Base-by-base conservation (phyloP, 2,113 vertebrate species). In the Perca flavescens region DNA sequence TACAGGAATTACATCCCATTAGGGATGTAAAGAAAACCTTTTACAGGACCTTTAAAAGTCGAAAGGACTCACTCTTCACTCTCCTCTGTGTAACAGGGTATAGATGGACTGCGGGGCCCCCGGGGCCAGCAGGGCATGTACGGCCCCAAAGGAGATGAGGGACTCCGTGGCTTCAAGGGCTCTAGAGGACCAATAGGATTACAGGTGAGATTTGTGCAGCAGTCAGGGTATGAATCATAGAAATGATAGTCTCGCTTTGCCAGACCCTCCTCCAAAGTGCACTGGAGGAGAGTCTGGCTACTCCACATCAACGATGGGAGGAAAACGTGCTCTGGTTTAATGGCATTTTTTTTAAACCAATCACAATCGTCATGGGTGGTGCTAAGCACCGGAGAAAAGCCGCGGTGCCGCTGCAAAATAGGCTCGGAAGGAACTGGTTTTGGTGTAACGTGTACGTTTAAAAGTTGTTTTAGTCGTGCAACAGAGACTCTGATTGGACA, bases 81-180 rank as follows among this genome's bases (percentile, higher is more conserved):
- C n/a, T 21, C 71, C 93, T 0, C 92, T 96, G 71, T 93, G 90
- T 52, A 84, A 86, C 77, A 96, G 95, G 96, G 96, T 34, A 28
- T 91, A n/a, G 95, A 96, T 15, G 96, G 96, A 13, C 77, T 89
- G 70, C 10, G 22, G 0, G 95, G 96, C 3, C 95, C 93, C 14
- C 86, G 94, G 36, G 95, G 95, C 19, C 96, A 95, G 82, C 95
- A 96, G 86, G 96, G 96, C 61, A 96, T 95, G 93, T 96, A 94
- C 3, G 95, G 96, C 0, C 94, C 93, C 1, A 96, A 96, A 89
- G 96, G 96, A 70, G 96, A 96, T 3, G 96, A 96, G 78, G 96
- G 96, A 34, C 83, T 79, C n/a, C 87, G 95, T 5, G 96, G 96
- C 16, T 96, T 95, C 69, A 95, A 94, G 85, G 96, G 96, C 25